A percentile compares a stretch with the other conserved stretches of the same genome.
These are phyloP conservation scores for Brachionus plicatilis DNA, from an alignment of 1,140 invertebrate species.

Conservation along the genomic window DNA sequence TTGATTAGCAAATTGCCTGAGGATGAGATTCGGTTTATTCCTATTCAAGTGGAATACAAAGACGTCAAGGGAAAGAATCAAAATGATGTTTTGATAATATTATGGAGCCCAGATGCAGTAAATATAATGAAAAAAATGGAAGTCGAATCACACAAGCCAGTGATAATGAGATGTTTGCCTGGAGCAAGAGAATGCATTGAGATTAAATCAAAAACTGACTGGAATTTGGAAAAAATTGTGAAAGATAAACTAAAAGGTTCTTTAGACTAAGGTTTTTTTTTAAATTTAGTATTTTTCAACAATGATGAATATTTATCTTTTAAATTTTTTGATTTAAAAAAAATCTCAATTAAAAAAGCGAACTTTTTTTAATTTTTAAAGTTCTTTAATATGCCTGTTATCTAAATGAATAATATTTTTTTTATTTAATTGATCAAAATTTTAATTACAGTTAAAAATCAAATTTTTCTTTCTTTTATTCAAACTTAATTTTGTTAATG, in stretches of 20 bases:
- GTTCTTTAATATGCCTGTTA: too few relatives aligned
- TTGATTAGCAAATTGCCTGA: slow-evolving; percentile 13
- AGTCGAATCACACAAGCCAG: slow-evolving; percentile 11
- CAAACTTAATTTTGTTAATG: too few relatives aligned
- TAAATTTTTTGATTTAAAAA: too few relatives aligned
- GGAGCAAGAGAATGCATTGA: background rate
- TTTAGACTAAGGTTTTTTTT: background rate
- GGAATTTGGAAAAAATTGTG: slow-evolving; percentile 5
- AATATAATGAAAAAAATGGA: slow-evolving; percentile 40
- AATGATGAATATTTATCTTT: too few relatives aligned
- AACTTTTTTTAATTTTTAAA: too few relatives aligned
- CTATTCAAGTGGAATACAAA: slow-evolving; percentile 31
- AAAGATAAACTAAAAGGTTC: slow-evolving; percentile 26
- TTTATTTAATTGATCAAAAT: too few relatives aligned
- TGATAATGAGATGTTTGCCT: slow-evolving; percentile 12
- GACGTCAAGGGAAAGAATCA: background rate
- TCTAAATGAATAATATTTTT: too few relatives aligned
- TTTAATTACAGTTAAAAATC: too few relatives aligned
- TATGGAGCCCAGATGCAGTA: slow-evolving; percentile 16
- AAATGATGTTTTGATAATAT: background rate
- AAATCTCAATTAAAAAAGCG: too few relatives aligned
- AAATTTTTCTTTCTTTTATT: too few relatives aligned
- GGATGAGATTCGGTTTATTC: slow-evolving; percentile 3
- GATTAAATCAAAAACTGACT: background rate
- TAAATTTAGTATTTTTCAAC: too few relatives aligned